Percentiles rank a stretch among this genome's conserved stretches.
Evolutionary conservation across 92 coral and sea anemone species (phyloP).

Genomic region (Diadumene lineata): DNA sequence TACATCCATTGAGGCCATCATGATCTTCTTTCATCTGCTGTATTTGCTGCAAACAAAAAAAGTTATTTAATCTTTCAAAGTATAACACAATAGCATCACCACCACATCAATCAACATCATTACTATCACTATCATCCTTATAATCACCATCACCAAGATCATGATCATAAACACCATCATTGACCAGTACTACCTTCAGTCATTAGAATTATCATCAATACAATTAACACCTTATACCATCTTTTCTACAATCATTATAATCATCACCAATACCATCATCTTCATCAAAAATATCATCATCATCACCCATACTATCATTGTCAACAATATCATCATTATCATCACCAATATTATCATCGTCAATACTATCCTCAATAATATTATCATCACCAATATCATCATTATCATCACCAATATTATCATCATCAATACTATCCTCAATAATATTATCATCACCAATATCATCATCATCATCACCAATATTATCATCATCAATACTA

Average conservation of each 20-base stretch:
- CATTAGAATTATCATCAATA: too few relatives aligned
- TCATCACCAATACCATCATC: neutral
- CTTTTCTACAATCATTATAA: too few relatives aligned
- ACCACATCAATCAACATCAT: too few relatives aligned
- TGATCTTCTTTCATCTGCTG: slow-evolving; percentile 71
- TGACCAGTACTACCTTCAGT: too few relatives aligned
- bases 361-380: neutral
- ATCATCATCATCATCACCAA: neutral
- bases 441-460: neutral
- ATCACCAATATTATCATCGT: neutral
- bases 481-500: neutral
- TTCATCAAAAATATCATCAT: neutral
- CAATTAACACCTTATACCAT: neutral
- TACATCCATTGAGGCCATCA: slow-evolving; percentile 32
- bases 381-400: neutral
- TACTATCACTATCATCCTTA: too few relatives aligned
- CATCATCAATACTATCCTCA: neutral
- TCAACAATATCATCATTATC: neutral
- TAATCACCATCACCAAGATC: too few relatives aligned
- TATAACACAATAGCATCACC: too few relatives aligned
- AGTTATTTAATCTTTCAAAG: too few relatives aligned
- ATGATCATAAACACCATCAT: too few relatives aligned
- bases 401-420: neutral
- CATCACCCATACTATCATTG: neutral
- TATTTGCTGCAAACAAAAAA: slow-evolving; percentile 51